These are phyloP conservation scores for Mesembrinibis cayennensis DNA, from an alignment of 2,113 vertebrate genomes.

Conservation along the genomic window DNA sequence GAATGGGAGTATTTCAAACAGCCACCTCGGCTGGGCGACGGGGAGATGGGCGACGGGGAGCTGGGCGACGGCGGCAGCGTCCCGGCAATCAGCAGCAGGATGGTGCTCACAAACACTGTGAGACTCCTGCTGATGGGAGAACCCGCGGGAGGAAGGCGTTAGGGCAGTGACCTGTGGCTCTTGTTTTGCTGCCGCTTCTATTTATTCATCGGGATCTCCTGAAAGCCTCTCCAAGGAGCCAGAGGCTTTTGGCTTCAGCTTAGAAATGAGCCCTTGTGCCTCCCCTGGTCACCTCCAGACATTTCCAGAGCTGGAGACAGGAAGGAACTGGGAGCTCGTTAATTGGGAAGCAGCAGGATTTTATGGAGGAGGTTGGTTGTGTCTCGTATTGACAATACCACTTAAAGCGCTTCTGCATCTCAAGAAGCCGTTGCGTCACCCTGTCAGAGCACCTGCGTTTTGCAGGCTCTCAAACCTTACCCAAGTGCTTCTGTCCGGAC, in stretches of 20 bases:
- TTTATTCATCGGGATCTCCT: neutral
- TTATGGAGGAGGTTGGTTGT: neutral
- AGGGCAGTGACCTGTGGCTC: neutral
- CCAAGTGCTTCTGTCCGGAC: neutral
- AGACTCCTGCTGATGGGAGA: neutral
- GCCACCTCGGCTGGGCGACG: rapidly evolving
- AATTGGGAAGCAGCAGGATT: neutral
- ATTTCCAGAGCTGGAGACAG: neutral
- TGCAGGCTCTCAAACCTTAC: neutral
- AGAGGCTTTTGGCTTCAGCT: neutral
- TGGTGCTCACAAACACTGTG: neutral
- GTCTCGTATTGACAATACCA: neutral
- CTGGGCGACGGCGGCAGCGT: neutral
- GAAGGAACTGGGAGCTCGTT: neutral
- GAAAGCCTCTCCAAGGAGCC: neutral
- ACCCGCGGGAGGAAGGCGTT: rapidly evolving
- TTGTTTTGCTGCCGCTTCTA: neutral
- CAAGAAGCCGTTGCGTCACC: neutral
- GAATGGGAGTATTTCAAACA: neutral
- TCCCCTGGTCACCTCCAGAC: neutral
- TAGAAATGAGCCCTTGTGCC: neutral
- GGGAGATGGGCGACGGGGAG: neutral
- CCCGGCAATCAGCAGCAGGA: neutral
- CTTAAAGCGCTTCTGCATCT: neutral
- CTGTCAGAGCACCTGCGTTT: neutral